Base-by-base conservation (phyloP, 2,113 vertebrate species). In the Seriola rivoliana region DNA sequence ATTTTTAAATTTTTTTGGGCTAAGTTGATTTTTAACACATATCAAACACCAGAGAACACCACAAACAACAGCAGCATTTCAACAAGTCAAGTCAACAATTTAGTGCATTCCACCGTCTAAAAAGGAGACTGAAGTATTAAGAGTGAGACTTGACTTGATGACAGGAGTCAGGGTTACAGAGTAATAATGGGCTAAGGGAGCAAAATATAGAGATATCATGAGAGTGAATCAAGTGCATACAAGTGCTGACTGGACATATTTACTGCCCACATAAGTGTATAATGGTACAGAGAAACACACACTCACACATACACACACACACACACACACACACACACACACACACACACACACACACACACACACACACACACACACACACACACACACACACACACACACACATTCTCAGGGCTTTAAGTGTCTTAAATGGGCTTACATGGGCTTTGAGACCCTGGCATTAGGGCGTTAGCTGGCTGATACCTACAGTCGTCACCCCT, bases 381-480 rank as follows among this genome's bases (percentile, higher is more conserved):
- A 34, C 42, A 58, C 38, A 60, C 65, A 25, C 48, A 25, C 48
- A 73, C 38, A 62, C 59, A 75, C 52, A 46, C 14, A 67, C 44
- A 36, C 44, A 48, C 8, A 4, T 77, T 85, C 80, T 42, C 83
- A 84, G 68, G 42, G 64, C 86, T 89, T 78, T 85, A 90, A 85
- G 77, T 83, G 79, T 89, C 84, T 89, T 91, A 90, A 71, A 75
- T 63, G 60, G 73, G 86, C 80, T 92, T 93, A 91, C 3, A 25
- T 64, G 14, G 68, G 82, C 85, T 87, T 84, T 90, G 64, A 75
- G 81, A 91, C 75, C 80, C 85, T 83, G 74, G 78, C 7, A 86
- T 91, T 91, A 84, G 66, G 59, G 75, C 1, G 19, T 82, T 60
- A 85, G 70, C 68, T 52, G 19, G 50, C 67, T 77, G 79, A 81